Conservation (phyloP, 2,797 vertebrate genomes). For the Acipenser oxyrinchus region DNA sequence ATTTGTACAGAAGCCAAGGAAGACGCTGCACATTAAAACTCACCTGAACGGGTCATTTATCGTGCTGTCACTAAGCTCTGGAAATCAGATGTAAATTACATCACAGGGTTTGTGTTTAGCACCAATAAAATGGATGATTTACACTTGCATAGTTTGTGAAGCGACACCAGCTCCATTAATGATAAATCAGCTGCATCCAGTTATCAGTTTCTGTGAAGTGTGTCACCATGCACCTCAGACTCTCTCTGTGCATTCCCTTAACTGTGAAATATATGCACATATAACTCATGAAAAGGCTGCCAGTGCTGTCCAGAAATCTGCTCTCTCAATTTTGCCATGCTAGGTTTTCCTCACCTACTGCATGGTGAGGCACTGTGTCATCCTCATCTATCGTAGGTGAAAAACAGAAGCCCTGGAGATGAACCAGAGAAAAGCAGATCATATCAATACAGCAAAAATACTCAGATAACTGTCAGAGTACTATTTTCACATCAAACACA, state of each 20-base stretch:
- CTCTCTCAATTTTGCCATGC: background rate
- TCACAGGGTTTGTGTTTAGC: conserved; percentile 7
- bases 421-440: background rate
- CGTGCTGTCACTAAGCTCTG: background rate
- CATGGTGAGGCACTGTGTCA: background rate
- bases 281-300: background rate
- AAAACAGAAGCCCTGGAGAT: background rate
- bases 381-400: background rate
- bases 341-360: background rate
- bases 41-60: background rate
- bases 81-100: conserved; percentile 9
- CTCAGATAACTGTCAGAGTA: background rate
- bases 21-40: conserved; percentile 2
- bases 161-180: background rate
- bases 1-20: background rate
- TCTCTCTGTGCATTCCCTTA: background rate
- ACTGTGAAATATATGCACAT: conserved; percentile 8
- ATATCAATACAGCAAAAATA: background rate
- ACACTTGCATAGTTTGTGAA: conserved; percentile 1
- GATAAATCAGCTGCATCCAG: conserved; percentile 5
- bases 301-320: background rate
- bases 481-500: background rate
- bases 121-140: conserved; percentile 11
- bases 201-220: background rate
- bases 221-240: conserved; percentile 2